Evolutionary conservation across 92 coral and sea anemone species (phyloP).

Genomic region (Porites lobata): DNA sequence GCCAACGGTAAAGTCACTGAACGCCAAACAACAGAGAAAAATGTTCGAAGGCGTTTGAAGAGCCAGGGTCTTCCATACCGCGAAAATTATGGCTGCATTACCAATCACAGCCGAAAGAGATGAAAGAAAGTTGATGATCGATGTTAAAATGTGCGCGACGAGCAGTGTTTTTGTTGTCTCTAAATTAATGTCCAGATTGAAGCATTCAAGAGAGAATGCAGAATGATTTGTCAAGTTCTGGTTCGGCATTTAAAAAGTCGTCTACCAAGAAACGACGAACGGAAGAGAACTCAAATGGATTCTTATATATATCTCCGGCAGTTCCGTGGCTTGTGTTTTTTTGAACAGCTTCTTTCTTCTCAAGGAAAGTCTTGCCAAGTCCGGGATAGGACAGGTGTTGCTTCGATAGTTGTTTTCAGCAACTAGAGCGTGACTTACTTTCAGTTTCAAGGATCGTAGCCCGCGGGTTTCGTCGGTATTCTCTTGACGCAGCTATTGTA

Average conservation of each 20-base stretch:
- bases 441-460: too few species aligned
- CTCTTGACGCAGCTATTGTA: too few species aligned
- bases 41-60: slow-evolving; percentile 73
- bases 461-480: too few species aligned
- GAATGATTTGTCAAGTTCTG: neutral
- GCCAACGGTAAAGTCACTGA: slow-evolving; percentile 72
- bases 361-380: neutral
- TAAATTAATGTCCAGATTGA: slow-evolving; percentile 51
- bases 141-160: slow-evolving; percentile 51
- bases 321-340: too few species aligned
- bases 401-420: too few species aligned
- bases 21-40: slow-evolving; percentile 67
- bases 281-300: neutral
- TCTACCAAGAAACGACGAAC: neutral
- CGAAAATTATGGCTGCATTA: slow-evolving; percentile 49
- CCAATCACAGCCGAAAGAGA: slow-evolving; percentile 54
- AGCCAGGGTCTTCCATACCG: slow-evolving; percentile 41
- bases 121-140: slow-evolving; percentile 32
- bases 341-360: neutral
- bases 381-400: neutral
- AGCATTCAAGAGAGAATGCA: slow-evolving; percentile 22
- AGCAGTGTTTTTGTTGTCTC: slow-evolving; percentile 38
- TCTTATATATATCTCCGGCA: too few species aligned
- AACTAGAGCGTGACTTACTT: too few species aligned
- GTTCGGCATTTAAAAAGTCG: neutral